Base-by-base conservation (phyloP, 1,140 invertebrate species). In the Daktulosphaira vitifoliae region DNA sequence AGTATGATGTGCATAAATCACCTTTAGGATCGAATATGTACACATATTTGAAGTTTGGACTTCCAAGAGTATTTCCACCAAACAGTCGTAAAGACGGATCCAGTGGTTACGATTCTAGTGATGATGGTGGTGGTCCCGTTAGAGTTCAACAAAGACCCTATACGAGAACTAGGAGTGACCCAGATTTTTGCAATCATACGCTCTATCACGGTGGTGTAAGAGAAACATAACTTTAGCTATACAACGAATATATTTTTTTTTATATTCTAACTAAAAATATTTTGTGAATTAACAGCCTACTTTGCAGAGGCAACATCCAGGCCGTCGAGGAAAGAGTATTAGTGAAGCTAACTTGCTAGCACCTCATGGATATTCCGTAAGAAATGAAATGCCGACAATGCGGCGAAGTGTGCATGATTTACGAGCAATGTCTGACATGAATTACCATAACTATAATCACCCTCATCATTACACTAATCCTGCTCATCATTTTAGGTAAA, bases 21-120 rank as follows among this genome's bases (percentile, higher is more conserved):
- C 86, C 89, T 0, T 76, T 92, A 39, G 88, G 89, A 16, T 86
- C 86, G 9, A 93, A 93, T 72, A 92, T 93, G 78, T 92, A 90
- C 74, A 92, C 90, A 3, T 94, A 94, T 76, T 78, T 95, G 23
- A 92, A 94, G 74, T 95, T 95, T 71, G 92, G 92, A 2, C 76
- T 95, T 48, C 92, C 92, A 0, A 80, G 92, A 37, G 92, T 94
- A 0, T 84, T 93, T 72, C 90, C 91, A 20, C 90, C 89, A 0
- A 84, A 83, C 65, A 78, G 81, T 69, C 75, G 81, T 29, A 69
- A 77, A 13, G 83, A 85, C 70, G 83, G 83, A 1, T 92, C 89
- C 8, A 91, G 88, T 67, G 90, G 90, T 2, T 93, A 93, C 73
- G 89, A 93, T 71, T 92, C 90, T 69, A 82, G 81, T 67, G 82